Conservation (phyloP, 1,140 invertebrate species). For the Neocloeon triangulifer region DNA sequence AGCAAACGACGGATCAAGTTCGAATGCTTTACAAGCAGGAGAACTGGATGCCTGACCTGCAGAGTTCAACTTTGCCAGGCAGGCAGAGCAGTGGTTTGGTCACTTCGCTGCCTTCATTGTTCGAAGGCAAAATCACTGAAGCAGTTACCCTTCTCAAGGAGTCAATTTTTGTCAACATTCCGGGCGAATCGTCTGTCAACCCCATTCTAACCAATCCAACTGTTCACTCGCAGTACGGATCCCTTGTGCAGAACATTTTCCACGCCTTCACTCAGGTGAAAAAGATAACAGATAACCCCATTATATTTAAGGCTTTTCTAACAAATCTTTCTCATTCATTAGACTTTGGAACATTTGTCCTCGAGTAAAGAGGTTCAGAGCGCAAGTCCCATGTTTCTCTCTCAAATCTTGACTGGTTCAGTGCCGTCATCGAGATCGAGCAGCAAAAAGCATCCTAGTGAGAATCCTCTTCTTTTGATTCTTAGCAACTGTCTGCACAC, state of each 20-base stretch:
- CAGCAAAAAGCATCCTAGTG: conserved; percentile 20
- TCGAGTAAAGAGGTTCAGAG: conserved; percentile 25
- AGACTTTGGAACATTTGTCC: conserved; percentile 37
- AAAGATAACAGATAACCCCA: conserved; percentile 3
- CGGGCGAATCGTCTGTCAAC: conserved; percentile 42
- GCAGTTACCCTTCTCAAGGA: conserved; percentile 68
- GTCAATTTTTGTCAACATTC: too few relatives aligned
- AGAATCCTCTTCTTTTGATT: conserved; percentile 60
- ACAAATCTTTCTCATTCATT: conserved; percentile 19
- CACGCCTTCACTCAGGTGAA: conserved; percentile 17
- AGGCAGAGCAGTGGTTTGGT: too few relatives aligned
- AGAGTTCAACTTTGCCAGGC: too few relatives aligned
- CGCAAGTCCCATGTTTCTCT: conserved; percentile 20
- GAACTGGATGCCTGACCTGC: too few relatives aligned
- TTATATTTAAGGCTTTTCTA: too few relatives aligned
- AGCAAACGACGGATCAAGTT: conserved; percentile 59
- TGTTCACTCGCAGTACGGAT: conserved; percentile 38
- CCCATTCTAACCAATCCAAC: conserved; percentile 35
- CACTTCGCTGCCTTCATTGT: conserved; percentile 7
- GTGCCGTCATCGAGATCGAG: too few relatives aligned
- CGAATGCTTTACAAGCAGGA: conserved; percentile 55
- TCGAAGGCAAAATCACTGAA: conserved; percentile 57
- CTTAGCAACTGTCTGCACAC: conserved; percentile 79
- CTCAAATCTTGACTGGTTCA: too few relatives aligned
- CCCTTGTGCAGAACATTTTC: conserved; percentile 46